Evolutionary conservation across 2,797 vertebrate genomes (phyloP), one percentile per base, ranked within the genome.

Genomic region (Ctenochaetus hawaiiensis): DNA sequence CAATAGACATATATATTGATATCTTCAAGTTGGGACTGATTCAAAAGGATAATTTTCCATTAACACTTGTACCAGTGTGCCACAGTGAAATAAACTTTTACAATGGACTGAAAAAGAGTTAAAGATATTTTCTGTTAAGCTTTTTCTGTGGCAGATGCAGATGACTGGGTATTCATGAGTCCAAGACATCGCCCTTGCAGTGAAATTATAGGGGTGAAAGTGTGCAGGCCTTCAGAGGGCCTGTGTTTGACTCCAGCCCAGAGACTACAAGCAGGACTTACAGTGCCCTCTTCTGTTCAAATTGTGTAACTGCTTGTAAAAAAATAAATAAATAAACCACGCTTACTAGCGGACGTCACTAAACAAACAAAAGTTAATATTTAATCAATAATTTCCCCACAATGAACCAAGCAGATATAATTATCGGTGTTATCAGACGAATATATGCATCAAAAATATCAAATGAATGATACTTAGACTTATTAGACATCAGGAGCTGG

Each of bases 281-380:
- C 9, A 76, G 72, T 56, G 86, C 78, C 91, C 88, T 84, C 92
- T 77, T 64, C 62, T 86, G 91, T n/a, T 54, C 7, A 0, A 17
- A 34, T 22, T 3, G 0, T 12, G 60, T 7, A 73, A 82, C 3
- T 77, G 52, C 68, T 13, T 4, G 3, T 65, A n/a, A 34, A 34
- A 34, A 34, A 72, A 61, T n/a, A n/a, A n/a, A n/a, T n/a, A 43
- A 1, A 53, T 0, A 23, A 3, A 30, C 3, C 2, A 20, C 12
- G 5, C 17, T 43, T 34, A 7, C 5, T 8, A 20, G 5, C 8
- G 45, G 8, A 44, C 7, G 54, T 73, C 2, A 58, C 9, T 23
- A 11, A 8, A 4, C 6, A 60, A 76, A 53, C 9, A 22, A 14
- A 51, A 65, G 59, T 43, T 4, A 26, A 10, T 18, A 3, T 22